Conservation (phyloP, 2,797 vertebrate genomes). For the Melanotaenia trifasciata region DNA sequence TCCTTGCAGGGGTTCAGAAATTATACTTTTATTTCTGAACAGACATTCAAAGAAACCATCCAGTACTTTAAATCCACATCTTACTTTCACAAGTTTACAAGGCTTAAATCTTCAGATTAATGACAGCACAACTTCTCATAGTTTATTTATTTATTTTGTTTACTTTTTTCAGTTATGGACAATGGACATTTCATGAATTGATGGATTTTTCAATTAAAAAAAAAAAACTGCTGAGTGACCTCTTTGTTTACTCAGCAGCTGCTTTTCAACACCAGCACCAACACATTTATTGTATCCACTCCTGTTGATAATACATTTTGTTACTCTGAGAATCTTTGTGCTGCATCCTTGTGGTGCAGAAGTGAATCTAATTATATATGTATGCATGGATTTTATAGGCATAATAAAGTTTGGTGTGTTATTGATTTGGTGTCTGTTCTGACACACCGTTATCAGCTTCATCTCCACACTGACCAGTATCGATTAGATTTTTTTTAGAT, state of each 20-base stretch:
- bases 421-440: conserved; percentile 59
- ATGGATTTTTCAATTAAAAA: too few relatives aligned
- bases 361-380: conserved; percentile 34
- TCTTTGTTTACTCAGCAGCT: too few relatives aligned
- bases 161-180: background rate
- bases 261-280: background rate
- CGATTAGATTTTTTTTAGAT: conserved; percentile 50
- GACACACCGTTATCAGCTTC: conserved; percentile 59
- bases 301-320: background rate
- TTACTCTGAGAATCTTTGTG: background rate
- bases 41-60: too few relatives aligned
- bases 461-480: conserved; percentile 49
- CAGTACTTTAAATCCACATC: too few relatives aligned
- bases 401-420: conserved; percentile 56
- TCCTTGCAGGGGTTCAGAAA: too few relatives aligned
- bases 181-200: background rate
- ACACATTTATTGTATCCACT: background rate
- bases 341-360: background rate
- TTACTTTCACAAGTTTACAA: background rate
- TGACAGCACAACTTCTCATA: background rate
- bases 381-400: conserved; percentile 44
- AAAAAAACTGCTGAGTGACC: too few relatives aligned
- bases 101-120: background rate
- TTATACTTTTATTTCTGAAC: too few relatives aligned
- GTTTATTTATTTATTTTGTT: background rate